Evolutionary conservation across 2,797 vertebrate genomes (phyloP), one percentile per base, ranked within the genome.

Genomic region (Anabacerthia variegaticeps): DNA sequence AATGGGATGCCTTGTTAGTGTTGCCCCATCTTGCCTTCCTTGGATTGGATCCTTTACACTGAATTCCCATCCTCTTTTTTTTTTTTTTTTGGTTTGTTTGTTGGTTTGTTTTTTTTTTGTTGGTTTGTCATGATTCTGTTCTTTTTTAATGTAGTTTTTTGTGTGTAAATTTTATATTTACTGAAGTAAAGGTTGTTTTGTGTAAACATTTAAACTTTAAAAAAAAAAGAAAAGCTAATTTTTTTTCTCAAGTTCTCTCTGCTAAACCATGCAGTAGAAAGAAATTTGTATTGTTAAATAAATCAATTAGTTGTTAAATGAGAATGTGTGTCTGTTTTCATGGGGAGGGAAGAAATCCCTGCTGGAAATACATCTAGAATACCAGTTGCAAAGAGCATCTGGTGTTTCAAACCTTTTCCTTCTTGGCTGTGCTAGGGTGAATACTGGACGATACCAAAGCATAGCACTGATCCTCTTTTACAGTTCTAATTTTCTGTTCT

Each of bases 281-380:
- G 79, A 97, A 97, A 97, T 96, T 97, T 97, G 97, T 97, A 97
- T 97, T 97, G 97, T 97, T 97, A 96, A 97, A 97, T 97, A 97
- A 97, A 97, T 96, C 95, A 95, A 96, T 96, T 97, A 97, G 97
- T 97, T 97, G 97, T 97, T 97, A 97, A 97, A 96, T 92, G 89
- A 96, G 89, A 96, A 97, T 93, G 92, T 90, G 95, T 96, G 96
- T 93, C 95, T 97, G 84, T 94, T 97, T 97, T 92, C 80, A 10
- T 96, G 92, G 94, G 94, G 54, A 87, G 24, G 89, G 87, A 68
- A 77, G 41, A 89, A 92, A 71, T 52, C 32, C 27, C 27, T 75
- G 12, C 80, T 93, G 86, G 21, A 95, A 93, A 69, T 49, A 52
- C 1, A 49, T 85, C 52, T 72, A 69, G 88, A 92, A 76, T 68